Evolutionary conservation across 2,113 vertebrate species (phyloP).

Genomic region (Peromyscus leucopus): DNA sequence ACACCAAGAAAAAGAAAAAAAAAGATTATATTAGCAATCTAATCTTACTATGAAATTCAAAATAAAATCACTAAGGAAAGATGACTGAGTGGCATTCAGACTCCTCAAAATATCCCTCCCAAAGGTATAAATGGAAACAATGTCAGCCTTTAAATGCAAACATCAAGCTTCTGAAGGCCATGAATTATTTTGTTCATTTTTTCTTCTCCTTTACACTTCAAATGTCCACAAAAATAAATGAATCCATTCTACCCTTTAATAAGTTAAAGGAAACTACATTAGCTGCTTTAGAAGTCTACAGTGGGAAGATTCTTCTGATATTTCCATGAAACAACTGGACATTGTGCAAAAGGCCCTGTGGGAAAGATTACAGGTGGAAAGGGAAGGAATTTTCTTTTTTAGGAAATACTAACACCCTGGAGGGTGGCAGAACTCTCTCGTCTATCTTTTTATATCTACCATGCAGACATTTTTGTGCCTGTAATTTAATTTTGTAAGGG

Average conservation of each 20-base stretch:
- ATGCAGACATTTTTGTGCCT: neutral
- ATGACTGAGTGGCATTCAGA: neutral
- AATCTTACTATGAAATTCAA: slow-evolving; percentile 40
- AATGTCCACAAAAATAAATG: slow-evolving; percentile 17
- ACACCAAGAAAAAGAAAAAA: neutral
- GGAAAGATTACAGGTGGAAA: slow-evolving; percentile 6
- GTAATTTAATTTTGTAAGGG: slow-evolving; percentile 40
- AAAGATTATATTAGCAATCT: neutral
- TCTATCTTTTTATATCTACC: neutral
- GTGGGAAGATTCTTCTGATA: neutral
- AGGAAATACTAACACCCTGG: slow-evolving; percentile 9
- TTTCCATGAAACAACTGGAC: slow-evolving; percentile 19
- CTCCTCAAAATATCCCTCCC: neutral
- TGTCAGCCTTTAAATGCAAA: slow-evolving; percentile 46
- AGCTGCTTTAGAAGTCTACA: neutral
- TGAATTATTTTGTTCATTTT: neutral
- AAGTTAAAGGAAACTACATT: slow-evolving; percentile 21
- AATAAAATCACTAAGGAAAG: slow-evolving; percentile 4
- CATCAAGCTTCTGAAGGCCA: neutral
- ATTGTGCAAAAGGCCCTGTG: slow-evolving; percentile 8
- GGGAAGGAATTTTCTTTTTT: slow-evolving; percentile 23
- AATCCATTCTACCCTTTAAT: slow-evolving; percentile 5
- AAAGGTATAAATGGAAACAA: neutral
- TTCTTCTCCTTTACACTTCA: slow-evolving; percentile 45
- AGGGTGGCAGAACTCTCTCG: neutral